Base-by-base conservation (phyloP, 2,113 vertebrate species). In the Micromys minutus region DNA sequence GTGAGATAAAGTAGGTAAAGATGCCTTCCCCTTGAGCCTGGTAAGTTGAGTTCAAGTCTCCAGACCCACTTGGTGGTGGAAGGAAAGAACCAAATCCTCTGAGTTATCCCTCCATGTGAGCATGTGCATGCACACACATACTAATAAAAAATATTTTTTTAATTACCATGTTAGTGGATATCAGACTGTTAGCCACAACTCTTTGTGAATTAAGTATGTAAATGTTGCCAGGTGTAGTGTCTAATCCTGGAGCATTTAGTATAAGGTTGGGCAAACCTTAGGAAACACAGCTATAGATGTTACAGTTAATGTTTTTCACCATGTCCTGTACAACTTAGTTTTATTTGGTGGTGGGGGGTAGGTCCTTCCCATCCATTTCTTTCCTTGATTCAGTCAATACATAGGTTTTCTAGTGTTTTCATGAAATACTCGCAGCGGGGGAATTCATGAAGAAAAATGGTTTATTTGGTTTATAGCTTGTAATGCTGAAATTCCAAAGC, bases 111-210 rank as follows among this genome's bases (percentile, higher is more conserved):
- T 79, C 76, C 47, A 36, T 36, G 31, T 21, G 9, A 81, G 31
- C 47, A 55, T 55, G 16, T 55, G 8, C 31, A 19, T 16, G 13
- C 29, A 34, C 29, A 77, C 47, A 77, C 45, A 52, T 17, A 1
- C 16, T 52, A 79, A 79, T 79, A 31, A 31, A 79, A 79, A 55
- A 79, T 79, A 21, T 11, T 52, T 50, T 50, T 76, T 19, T 29
- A n/a, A 34, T 45, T 19, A 77, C 16, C 26, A 52, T 3, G 5
- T 52, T 55, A 79, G 47, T 81, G 36, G 39, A 26, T 12, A 1
- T 29, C 80, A 42, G 1, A 6, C 17, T 50, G 29, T 45, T 2
- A 3, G 31, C 50, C 0, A 0, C 8, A 12, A 9, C 17, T 50
- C n/a, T 24, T 47, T 89, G 45, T 77, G 47, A 13, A 65, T 86